Conservation (phyloP, 2,888 invertebrate genomes). For the Coremacera marginata region DNA sequence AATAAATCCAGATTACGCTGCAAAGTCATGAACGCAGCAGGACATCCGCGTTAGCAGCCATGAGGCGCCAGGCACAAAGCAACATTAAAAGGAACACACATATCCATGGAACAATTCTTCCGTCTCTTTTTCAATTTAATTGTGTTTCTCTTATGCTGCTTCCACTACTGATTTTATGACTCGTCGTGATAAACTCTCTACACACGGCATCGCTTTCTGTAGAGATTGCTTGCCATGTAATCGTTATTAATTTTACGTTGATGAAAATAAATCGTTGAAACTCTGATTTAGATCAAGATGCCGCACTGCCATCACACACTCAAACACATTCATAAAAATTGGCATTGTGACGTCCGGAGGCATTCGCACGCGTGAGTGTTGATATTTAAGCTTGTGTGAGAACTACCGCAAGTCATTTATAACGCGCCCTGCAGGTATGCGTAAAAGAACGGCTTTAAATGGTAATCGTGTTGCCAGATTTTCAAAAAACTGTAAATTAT, state of each 20-base stretch:
- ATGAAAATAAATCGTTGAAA: conserved; percentile 23
- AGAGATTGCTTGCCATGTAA: conserved; percentile 7
- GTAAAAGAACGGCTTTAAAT: conserved; percentile 6
- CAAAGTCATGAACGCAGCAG: conserved; percentile 6
- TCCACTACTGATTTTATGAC: conserved; percentile 14
- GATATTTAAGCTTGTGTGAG: not conserved
- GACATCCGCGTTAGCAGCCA: conserved; percentile 8
- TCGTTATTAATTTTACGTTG: conserved; percentile 28
- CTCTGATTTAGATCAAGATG: not conserved
- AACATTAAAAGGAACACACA: not conserved
- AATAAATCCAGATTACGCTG: conserved; percentile 28
- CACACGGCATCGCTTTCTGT: not conserved
- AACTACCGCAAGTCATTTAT: conserved; percentile 15
- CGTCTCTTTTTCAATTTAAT: not conserved
- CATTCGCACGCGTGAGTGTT: not conserved
- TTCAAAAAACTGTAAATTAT: no score
- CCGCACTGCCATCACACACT: not conserved
- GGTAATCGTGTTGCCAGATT: no score
- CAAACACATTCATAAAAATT: not conserved
- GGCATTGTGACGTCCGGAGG: not conserved
- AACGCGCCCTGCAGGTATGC: not conserved
- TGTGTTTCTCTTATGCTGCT: not conserved
- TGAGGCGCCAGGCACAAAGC: not conserved
- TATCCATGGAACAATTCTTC: not conserved
- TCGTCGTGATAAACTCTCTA: conserved; percentile 19